Percentiles rank a stretch among this genome's conserved stretches.
phyloP scores from a whole-genome alignment of 2,113 vertebrate genomes.

The Cromileptes altivelis region DNA sequence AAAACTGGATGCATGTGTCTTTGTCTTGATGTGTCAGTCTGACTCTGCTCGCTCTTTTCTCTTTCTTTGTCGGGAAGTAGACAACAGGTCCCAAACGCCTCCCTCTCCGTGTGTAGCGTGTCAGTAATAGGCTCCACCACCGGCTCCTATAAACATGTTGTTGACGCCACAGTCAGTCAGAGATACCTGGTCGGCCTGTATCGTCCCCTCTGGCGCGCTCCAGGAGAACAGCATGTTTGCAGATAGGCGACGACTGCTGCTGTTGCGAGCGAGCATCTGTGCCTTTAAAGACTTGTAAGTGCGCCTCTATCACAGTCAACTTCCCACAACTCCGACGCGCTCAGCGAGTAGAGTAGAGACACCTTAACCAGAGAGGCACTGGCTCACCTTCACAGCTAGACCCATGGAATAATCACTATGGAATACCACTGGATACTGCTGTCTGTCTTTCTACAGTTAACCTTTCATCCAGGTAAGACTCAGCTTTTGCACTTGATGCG shows the following conservation, averaged over 20 bases:
- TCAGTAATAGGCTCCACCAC: constrained; percentile 61
- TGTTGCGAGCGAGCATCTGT: constrained; percentile 63
- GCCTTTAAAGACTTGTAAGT: constrained; percentile 71
- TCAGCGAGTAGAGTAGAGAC: constrained; percentile 35
- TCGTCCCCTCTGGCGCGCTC: constrained; percentile 44
- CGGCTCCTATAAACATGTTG: constrained; percentile 66
- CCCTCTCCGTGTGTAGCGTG: constrained; percentile 35
- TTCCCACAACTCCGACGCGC: constrained; percentile 61
- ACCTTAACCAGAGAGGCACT: constrained; percentile 45
- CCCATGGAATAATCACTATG: constrained; percentile 87
- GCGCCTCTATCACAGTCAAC: constrained; percentile 55
- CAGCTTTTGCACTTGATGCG: constrained; percentile 18
- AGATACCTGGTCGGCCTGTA: constrained; percentile 51
- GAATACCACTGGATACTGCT: constrained; percentile 85
- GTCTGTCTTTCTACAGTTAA: constrained; percentile 78
- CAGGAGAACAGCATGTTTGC: constrained; percentile 63
- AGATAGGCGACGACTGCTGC: constrained; percentile 34
- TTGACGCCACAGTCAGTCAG: constrained; percentile 54
- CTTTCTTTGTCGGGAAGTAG: neutral
- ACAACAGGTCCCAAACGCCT: constrained; percentile 42
- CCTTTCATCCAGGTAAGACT: constrained; percentile 82
- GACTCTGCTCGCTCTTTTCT: neutral
- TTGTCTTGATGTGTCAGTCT: neutral
- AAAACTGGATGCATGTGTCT: neutral
- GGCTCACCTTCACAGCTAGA: constrained; percentile 68